Conservation (phyloP, 2,888 invertebrate genomes). For the Troides oblongomaculatus region DNA sequence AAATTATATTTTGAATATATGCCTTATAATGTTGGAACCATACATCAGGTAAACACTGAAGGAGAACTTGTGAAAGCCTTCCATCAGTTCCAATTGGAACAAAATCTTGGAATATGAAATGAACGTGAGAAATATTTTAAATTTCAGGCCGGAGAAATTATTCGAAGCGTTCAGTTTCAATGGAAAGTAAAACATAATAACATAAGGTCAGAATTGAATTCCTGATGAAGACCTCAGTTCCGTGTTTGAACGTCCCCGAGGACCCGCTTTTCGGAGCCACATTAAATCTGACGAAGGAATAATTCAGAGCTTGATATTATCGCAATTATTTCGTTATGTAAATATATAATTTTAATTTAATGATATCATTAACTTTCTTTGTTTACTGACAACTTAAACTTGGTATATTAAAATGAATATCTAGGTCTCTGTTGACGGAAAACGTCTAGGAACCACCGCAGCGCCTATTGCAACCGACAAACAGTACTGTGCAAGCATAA, state of each 20-base stretch:
- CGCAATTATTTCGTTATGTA: no score
- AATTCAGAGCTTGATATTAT: neutral
- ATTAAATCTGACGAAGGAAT: neutral
- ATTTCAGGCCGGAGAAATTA: conserved; percentile 14
- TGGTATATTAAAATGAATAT: no score
- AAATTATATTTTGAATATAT: no score
- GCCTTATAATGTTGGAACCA: no score
- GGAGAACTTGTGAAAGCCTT: neutral
- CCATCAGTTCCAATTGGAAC: neutral
- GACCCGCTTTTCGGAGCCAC: neutral
- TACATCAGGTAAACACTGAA: no score
- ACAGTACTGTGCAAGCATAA: no score
- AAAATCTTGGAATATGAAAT: conserved; percentile 3
- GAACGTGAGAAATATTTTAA: conserved; percentile 3
- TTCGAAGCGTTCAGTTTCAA: conserved; percentile 4
- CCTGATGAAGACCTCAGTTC: conserved; percentile 2
- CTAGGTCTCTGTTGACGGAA: no score
- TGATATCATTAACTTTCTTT: no score
- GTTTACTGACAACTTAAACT: no score
- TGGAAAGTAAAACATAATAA: conserved; percentile 7
- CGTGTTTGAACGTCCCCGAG: neutral
- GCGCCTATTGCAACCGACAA: no score
- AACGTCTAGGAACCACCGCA: no score
- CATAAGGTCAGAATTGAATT: neutral
- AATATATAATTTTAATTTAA: no score